These are phyloP conservation scores for Nudaria mundana DNA, from an alignment of 2,888 invertebrate species.

Conservation along the genomic window DNA sequence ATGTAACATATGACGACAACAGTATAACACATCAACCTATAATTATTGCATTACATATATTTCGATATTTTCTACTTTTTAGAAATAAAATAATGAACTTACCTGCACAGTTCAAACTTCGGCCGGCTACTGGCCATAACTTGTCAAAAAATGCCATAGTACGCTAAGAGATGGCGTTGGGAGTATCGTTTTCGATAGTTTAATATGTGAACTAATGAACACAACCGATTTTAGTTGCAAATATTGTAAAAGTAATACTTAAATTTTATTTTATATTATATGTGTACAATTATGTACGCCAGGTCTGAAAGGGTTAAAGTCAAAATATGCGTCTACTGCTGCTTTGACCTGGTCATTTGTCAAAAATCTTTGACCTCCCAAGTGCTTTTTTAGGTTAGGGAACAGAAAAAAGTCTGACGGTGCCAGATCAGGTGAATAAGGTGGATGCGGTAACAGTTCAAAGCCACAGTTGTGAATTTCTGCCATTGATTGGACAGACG, in stretches of 20 bases:
- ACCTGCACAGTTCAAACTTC: constrained; percentile 5
- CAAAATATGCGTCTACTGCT: no score
- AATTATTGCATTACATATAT: constrained; percentile 15
- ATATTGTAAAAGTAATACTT: constrained; percentile 1
- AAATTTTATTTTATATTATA: constrained; percentile 2
- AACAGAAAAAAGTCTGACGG: no score
- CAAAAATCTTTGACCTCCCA: no score
- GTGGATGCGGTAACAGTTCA: no score
- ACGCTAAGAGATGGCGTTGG: constrained; percentile 7
- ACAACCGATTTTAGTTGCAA: constrained; percentile 4
- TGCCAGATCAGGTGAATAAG: no score
- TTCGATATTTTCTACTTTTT: constrained; percentile 13
- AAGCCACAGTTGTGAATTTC: no score
- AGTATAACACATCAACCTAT: constrained; percentile 14
- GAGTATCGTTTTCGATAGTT: constrained; percentile 7
- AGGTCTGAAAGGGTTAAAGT: no score
- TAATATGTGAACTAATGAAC: constrained; percentile 5
- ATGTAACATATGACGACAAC: constrained; percentile 14
- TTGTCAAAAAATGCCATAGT: constrained; percentile 4
- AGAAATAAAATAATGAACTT: constrained; percentile 10
- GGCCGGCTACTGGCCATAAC: constrained; percentile 3
- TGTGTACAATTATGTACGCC: no score
- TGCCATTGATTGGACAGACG: no score
- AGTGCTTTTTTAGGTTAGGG: no score
- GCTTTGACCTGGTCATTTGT: no score